A percentile compares a stretch with the other conserved stretches of the same genome.
Evolutionary conservation across 1,140 invertebrate genomes (phyloP).

Genomic region (Lordiphosa mommai): DNA sequence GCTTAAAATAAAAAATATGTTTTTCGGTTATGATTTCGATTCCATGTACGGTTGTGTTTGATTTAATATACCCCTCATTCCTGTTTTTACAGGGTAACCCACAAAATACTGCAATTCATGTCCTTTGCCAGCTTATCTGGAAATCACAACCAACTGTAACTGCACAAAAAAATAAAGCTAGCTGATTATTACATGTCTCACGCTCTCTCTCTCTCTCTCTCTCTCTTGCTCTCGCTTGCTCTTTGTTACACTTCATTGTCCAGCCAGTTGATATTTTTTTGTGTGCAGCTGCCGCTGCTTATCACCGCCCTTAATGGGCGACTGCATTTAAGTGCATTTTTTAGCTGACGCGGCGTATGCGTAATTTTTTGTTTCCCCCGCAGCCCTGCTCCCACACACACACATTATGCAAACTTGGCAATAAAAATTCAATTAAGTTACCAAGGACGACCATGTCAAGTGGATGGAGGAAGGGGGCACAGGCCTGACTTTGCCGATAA

Average conservation of each 20-base stretch:
- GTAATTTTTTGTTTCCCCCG: conserved; percentile 47
- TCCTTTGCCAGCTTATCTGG: conserved; percentile 31
- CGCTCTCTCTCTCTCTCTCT: not conserved
- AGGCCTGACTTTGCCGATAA: conserved; percentile 27
- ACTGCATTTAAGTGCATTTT: conserved; percentile 44
- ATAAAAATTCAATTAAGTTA: conserved; percentile 76
- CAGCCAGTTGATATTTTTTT: not conserved
- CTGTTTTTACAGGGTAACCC: no score
- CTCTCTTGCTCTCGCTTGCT: not conserved
- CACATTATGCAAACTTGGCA: conserved; percentile 74
- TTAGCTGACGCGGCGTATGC: conserved; percentile 43
- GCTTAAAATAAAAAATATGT: no score
- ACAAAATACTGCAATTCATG: no score
- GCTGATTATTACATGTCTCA: conserved; percentile 27
- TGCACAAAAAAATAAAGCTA: conserved; percentile 16
- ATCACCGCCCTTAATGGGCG: conserved; percentile 35
- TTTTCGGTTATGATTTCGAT: no score
- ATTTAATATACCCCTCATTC: no score
- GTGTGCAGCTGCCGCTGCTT: conserved; percentile 21
- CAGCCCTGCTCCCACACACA: conserved; percentile 13
- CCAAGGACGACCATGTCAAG: conserved; percentile 64
- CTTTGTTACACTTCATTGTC: conserved; percentile 3
- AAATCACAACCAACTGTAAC: conserved; percentile 38
- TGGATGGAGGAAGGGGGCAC: conserved; percentile 6
- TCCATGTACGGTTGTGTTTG: no score